Evolutionary conservation across 2,888 invertebrate species (phyloP).

Genomic region (Agapostemon virescens): DNA sequence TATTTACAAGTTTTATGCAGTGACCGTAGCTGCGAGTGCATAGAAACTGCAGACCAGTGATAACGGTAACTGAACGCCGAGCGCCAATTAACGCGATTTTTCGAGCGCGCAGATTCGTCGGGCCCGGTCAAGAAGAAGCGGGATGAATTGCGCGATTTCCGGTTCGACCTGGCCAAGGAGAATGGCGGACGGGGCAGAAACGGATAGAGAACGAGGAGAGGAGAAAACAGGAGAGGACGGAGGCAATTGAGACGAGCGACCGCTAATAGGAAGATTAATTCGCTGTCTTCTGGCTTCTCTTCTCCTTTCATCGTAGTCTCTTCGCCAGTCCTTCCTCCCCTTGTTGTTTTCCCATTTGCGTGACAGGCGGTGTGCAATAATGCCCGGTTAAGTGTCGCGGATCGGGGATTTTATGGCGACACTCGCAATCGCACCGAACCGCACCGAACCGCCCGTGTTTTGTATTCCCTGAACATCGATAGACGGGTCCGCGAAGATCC

Average conservation of each 20-base stretch:
- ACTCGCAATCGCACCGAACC: conserved; percentile 38
- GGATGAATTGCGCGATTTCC: conserved; percentile 68
- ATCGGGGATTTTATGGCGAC: not conserved
- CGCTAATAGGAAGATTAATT: conserved; percentile 73
- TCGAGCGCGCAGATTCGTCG: conserved; percentile 53
- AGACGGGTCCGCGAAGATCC: not conserved
- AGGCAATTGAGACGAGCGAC: conserved; percentile 69
- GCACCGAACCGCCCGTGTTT: not conserved
- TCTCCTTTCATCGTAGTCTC: conserved; percentile 5
- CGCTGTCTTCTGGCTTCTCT: conserved; percentile 62
- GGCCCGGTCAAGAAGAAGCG: conserved; percentile 37
- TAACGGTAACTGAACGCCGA: conserved; percentile 20
- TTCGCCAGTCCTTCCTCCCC: not conserved
- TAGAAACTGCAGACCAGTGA: conserved; percentile 1
- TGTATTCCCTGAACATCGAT: not conserved
- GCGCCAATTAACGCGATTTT: conserved; percentile 53
- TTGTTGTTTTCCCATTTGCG: conserved; percentile 36
- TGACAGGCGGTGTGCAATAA: conserved; percentile 5
- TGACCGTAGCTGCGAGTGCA: not conserved
- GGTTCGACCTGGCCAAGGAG: conserved; percentile 56
- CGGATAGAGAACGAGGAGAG: conserved; percentile 43
- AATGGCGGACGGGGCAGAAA: conserved; percentile 22
- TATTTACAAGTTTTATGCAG: not conserved
- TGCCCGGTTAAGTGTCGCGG: not conserved
- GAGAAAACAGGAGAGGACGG: conserved; percentile 44